Evolutionary conservation across 2,888 invertebrate species (phyloP), one percentile per base, ranked within the genome.

Genomic region (Drosophila seclusa): DNA sequence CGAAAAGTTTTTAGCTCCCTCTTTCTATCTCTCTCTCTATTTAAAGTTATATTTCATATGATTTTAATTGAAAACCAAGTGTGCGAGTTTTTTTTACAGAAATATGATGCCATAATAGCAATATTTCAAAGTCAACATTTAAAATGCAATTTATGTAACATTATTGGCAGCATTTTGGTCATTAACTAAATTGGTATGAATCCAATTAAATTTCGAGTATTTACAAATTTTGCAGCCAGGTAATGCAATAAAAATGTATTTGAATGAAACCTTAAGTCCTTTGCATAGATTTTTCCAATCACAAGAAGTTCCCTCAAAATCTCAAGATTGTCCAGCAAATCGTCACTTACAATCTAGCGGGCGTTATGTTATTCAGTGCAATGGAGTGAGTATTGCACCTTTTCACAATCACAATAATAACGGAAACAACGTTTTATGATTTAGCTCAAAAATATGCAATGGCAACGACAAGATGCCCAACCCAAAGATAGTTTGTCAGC

Each of bases 121-220:
- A 18, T 45, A 45, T 34, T 27, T 71, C 55, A 29, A 10, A 42
- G 16, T 72, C 59, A 61, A 36, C 34, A 21, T 45, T 13, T n/a
- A 66, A 29, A 40, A 60, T 54, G 54, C 10, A 24, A 72, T 10
- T 45, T 59, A 2, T 3, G 11, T 1, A 27, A 8, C 24, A 21
- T 21, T 13, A 29, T n/a, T 10, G 50, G 24, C 50, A 59, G 67
- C 36, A 72, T 72, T 68, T 50, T 49, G 52, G 54, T 29, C 24
- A 24, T 49, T 72, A 36, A 66, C 40, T 64, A 45, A 76, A 60
- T 74, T 79, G 84, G 80, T 53, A 84, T 84, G 84, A 34, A 70
- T 65, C 53, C 50, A 42, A 67, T 55, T 24, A 88, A 83, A 83
- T 73, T 84, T 68, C 68, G 62, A 74, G 76, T 88, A 45, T 63